phyloP scores from a whole-genome alignment of 2,888 invertebrate genomes.

The Teleiodes luculella region DNA sequence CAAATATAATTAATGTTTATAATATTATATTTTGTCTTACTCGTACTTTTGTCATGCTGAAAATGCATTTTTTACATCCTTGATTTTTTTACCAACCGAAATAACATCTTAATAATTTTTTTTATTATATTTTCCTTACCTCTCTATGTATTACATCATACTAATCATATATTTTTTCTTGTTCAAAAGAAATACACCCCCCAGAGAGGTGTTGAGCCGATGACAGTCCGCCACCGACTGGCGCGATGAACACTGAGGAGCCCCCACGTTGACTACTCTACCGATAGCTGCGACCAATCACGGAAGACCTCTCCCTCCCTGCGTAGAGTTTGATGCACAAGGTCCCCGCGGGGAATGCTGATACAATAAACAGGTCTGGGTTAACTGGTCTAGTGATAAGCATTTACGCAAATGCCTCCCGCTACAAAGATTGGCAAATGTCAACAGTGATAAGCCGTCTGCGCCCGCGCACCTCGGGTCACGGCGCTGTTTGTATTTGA shows the following conservation, averaged over 20 bases:
- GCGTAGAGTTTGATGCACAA: conserved; percentile 6
- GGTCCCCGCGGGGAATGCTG: neutral
- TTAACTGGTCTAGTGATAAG: conserved; percentile 43
- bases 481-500: conserved; percentile 46
- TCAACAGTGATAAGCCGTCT: conserved; percentile 66
- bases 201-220: conserved; percentile 51
- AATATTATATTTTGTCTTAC: too few relatives aligned
- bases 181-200: conserved; percentile 28
- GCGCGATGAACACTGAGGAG: conserved; percentile 33
- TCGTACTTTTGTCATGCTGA: too few relatives aligned
- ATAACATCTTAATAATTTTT: too few relatives aligned
- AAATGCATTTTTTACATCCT: too few relatives aligned
- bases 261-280: conserved; percentile 58
- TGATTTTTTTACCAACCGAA: too few relatives aligned
- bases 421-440: conserved; percentile 57
- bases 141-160: neutral
- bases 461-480: conserved; percentile 49
- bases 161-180: neutral
- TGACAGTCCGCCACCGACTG: conserved; percentile 72
- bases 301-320: conserved; percentile 31
- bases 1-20: too few relatives aligned
- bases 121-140: neutral
- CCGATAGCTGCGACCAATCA: conserved; percentile 49
- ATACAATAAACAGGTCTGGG: conserved; percentile 26
- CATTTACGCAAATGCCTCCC: conserved; percentile 73